Base-by-base conservation (phyloP, 2,113 vertebrate species). In the Morone chrysops region DNA sequence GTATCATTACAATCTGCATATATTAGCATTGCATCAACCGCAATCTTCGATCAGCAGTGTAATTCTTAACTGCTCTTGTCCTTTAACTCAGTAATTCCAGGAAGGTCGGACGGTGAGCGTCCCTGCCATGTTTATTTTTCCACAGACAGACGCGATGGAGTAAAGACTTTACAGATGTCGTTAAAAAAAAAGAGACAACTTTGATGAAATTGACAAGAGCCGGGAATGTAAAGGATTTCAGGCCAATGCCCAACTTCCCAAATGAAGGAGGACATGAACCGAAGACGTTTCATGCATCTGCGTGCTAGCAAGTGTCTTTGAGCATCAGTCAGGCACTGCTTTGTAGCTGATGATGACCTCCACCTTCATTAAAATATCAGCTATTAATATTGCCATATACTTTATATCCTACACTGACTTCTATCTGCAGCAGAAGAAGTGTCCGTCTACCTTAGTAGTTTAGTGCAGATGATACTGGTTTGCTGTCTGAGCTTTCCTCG, bases 1-100 rank as follows among this genome's bases (percentile, higher is more conserved):
- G 85, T 83, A 48, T 76, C 80, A 78, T 85, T 82, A 80, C 63
- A 82, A 91, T 91, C 83, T 80, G 80, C 85, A 89, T 78, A 70
- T 48, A 87, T 91, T 73, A 82, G 65, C 73, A 73, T 63, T 45
- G 73, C 45, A 77, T 53, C 63, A 79, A 67, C 20, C 22, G 16
- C 62, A 70, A 80, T 70, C 70, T 88, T 67, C 87, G 84, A 84
- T 82, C 70, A 69, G 81, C 47, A 63, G 67, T 47, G 38, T 18
- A 74, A 80, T 56, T 61, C 63, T 31, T 31, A 83, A 77, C 60
- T 67, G 48, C 68, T 83, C 40, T 31, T 25, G 66, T 82, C 51
- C 2, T 31, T 1, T 38, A 78, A 82, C 54, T 81, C 75, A 25
- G 43, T 69, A 54, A 70, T 75, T 84, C 54, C 40, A 69, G 53